phyloP scores from a whole-genome alignment of 2,113 vertebrate genomes.

The Procapra przewalskii region DNA sequence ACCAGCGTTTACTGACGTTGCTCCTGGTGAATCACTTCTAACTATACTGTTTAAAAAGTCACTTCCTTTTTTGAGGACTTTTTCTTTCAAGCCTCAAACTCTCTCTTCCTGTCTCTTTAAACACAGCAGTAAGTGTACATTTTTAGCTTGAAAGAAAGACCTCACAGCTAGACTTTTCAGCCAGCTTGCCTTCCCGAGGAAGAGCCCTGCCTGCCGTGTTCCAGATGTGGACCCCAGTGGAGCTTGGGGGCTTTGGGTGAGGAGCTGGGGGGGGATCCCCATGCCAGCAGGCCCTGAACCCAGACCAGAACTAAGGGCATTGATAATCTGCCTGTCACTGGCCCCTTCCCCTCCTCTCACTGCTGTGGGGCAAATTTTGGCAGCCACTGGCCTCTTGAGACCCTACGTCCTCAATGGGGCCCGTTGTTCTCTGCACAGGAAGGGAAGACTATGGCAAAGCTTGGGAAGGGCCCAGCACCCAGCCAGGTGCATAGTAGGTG shows the following conservation, averaged over 20 bases:
- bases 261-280: too few relatives aligned
- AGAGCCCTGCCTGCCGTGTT: not conserved
- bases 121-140: not conserved
- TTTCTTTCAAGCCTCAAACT: not conserved
- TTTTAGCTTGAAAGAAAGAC: not conserved
- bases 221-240: not conserved
- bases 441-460: not conserved
- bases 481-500: not conserved
- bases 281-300: not conserved
- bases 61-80: not conserved
- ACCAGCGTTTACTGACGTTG: accelerated
- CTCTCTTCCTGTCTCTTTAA: not conserved
- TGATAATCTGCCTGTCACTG: not conserved
- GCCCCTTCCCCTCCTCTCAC: not conserved
- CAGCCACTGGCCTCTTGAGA: not conserved
- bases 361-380: not conserved
- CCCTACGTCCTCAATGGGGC: not conserved
- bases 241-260: not conserved
- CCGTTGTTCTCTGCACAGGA: not conserved
- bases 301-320: not conserved
- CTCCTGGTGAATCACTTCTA: not conserved
- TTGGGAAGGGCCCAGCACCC: not conserved
- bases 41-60: not conserved
- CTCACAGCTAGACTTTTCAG: not conserved
- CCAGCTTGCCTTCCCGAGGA: not conserved